Evolutionary conservation across 2,888 invertebrate genomes (phyloP), one percentile per base, ranked within the genome.

Genomic region (Campopleginae sp.): DNA sequence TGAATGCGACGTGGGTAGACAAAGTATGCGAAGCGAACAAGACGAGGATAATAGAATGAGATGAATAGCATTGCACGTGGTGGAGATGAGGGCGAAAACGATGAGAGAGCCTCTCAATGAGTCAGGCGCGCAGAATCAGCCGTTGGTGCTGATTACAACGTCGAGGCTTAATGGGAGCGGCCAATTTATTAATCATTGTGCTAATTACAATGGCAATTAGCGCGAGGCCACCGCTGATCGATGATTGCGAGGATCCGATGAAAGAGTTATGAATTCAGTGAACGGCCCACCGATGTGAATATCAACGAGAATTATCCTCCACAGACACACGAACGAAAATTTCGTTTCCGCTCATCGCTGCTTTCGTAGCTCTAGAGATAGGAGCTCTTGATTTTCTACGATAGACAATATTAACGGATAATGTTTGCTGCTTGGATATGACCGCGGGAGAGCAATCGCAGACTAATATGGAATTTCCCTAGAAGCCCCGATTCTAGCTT

Each of bases 401-500:
- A 77, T 51, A 70, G 19, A 66, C 81, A 23, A 65, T 63, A 42
- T 79, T 76, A 76, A 76, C 75, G 48, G 66, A 76, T 38, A 5
- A 5, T 68, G 46, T 75, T 54, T 65, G 63, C 54, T 58, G 72
- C 31, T 74, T 33, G 54, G 77, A 83, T 71, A 74, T 68, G 33
- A 46, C 70, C 75, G 54, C 82, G 75, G 75, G 63, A 75, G 75
- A 79, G 82, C 75, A 75, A 68, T 75, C 70, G n/a, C n/a, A 23
- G 65, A 23, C 75, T 71, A 71, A 85, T 79, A 76, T 71, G 75
- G 68, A 82, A 76, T 82, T 79, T 80, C 71, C 76, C 76, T 54
- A 66, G 68, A 42, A 58, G 46, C 63, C 77, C 54, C 71, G 78
- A 46, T 74, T 72, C 51, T 19, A 71, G 68, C 61, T 38, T 23